Evolutionary conservation across 2,113 vertebrate species (phyloP), one percentile per base, ranked within the genome.

Genomic region (Pterocles burchelli): DNA sequence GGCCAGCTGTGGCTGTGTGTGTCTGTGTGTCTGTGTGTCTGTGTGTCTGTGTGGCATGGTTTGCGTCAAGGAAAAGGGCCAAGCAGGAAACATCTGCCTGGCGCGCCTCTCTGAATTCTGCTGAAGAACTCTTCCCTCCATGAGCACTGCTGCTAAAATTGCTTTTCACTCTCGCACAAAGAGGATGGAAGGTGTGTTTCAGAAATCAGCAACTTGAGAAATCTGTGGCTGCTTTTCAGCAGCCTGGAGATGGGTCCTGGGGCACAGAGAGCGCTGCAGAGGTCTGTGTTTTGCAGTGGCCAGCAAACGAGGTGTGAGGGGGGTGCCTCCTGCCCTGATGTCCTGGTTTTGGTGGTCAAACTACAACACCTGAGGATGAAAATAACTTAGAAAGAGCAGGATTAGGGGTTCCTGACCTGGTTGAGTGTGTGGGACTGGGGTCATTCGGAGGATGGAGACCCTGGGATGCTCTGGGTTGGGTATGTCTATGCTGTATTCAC

Each of bases 291-390:
- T 88, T 1, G 0, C 24, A 28, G 24, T 78, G 34, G 46, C 65
- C 34, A 34, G 41, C 52, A 77, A 38, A 77, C 2, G 4, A 72
- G 28, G 8, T 48, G 22, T 61, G 70, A 81, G 31, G 21, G 25
- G 8, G 4, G 3, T 45, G 17, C 25, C 22, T 58, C 6, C 34
- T 51, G 33, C 36, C 59, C 18, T 0, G 0, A 41, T 41, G 41
- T 41, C 41, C 13, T 41, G 41, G 12, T 41, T 41, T 41, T 13
- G 41, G 41, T 13, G 14, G 41, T 41, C 41, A 41, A 41, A 41
- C 41, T 41, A 41, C 41, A 41, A 41, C 41, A 41, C 59, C 18
- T 0, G 0, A 51, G 61, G 43, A 41, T 17, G 11, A 70, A 63
- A 41, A 52, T 48, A 28, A 58, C 13, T 63, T 29, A 31, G 51